These are phyloP conservation scores for Drosophila guanche DNA, from an alignment of 1,140 invertebrate genomes.

Conservation along the genomic window DNA sequence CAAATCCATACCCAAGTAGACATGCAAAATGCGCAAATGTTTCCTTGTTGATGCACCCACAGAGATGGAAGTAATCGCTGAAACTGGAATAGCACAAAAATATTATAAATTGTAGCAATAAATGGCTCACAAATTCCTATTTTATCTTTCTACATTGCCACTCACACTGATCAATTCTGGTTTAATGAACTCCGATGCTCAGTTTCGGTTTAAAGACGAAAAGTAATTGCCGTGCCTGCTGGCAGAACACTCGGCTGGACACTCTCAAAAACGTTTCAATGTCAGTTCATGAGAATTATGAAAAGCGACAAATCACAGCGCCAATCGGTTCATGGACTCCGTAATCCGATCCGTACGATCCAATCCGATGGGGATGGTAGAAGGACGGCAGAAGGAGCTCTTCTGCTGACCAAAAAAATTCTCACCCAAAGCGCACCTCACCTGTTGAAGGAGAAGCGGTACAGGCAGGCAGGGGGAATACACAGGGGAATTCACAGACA, in stretches of 20 bases:
- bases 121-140: no score
- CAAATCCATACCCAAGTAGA: no score
- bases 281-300: constrained; percentile 73
- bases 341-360: constrained; percentile 18
- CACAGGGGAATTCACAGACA: constrained; percentile 36
- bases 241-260: neutral
- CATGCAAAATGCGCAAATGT: no score
- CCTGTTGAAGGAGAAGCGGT: constrained; percentile 54
- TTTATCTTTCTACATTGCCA: no score
- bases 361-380: constrained; percentile 32
- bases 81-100: no score
- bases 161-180: no score
- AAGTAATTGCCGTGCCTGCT: no score
- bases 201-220: no score
- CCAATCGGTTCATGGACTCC: constrained; percentile 56
- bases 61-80: no score
- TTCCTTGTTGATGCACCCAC: no score
- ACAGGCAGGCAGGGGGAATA: constrained; percentile 3
- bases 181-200: no score
- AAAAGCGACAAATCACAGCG: constrained; percentile 73
- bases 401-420: constrained; percentile 48
- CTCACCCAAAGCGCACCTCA: constrained; percentile 71
- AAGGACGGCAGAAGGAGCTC: constrained; percentile 13
- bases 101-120: no score
- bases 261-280: constrained; percentile 36